These are phyloP conservation scores for Oscheius myriophilus DNA, from an alignment of 2,888 invertebrate species.

Conservation along the genomic window DNA sequence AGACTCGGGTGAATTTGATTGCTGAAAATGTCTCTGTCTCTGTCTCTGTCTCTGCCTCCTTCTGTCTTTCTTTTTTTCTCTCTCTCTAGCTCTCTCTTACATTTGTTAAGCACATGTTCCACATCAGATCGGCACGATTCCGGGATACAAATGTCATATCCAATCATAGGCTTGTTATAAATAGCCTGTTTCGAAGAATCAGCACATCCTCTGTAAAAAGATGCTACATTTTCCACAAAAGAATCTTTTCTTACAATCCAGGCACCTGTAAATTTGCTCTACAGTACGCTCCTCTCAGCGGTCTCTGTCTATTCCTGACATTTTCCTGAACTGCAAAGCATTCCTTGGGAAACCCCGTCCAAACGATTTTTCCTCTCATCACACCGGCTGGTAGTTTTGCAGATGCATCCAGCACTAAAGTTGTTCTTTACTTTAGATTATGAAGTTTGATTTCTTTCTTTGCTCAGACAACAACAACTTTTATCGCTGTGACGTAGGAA, in stretches of 20 bases:
- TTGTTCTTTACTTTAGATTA: background rate
- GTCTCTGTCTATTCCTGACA: constrained; percentile 2
- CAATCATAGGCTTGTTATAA: constrained; percentile 6
- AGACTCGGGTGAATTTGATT: constrained; percentile 16
- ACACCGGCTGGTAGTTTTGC: constrained; percentile 16
- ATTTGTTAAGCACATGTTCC: constrained; percentile 1
- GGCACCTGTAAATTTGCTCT: constrained; percentile 6
- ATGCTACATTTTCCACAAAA: no score
- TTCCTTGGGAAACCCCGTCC: constrained; percentile 19
- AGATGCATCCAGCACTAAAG: constrained; percentile 18
- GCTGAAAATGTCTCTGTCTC: constrained; percentile 9
- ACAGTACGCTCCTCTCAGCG: constrained; percentile 9
- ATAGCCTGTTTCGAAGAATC: background rate
- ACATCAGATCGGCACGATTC: constrained; percentile 11
- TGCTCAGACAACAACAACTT: no score
- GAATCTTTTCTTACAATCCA: background rate
- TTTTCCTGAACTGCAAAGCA: constrained; percentile 4
- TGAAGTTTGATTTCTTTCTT: background rate
- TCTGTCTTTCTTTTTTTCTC: no score
- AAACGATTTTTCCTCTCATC: constrained; percentile 21
- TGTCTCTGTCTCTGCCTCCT: no score
- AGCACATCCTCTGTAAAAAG: constrained; percentile 15
- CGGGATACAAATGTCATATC: constrained; percentile 15
- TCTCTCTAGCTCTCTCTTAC: background rate
- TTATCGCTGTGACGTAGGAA: no score